These are phyloP conservation scores for Lipotes vexillifer DNA, from an alignment of 2,113 vertebrate species.

Conservation along the genomic window DNA sequence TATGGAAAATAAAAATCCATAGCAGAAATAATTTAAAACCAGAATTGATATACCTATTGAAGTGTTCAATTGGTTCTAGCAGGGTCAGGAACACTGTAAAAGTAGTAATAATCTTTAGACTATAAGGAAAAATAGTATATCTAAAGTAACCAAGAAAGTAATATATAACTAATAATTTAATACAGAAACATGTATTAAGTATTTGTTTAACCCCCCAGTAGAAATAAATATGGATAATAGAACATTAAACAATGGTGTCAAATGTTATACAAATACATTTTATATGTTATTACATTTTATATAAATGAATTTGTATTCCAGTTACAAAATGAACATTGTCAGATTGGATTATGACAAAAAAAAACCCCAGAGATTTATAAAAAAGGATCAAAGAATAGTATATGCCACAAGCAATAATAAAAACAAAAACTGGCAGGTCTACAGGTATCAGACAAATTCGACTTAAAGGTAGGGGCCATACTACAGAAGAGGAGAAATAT, in stretches of 20 bases:
- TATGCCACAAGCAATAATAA: background rate
- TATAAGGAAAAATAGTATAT: background rate
- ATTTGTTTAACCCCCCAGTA: background rate
- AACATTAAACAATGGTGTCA: background rate
- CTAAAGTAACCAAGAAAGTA: background rate
- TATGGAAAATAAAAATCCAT: background rate
- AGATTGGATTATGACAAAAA: background rate
- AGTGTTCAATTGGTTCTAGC: background rate
- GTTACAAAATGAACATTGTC: background rate
- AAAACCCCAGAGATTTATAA: background rate
- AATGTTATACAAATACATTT: background rate
- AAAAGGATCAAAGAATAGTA: background rate
- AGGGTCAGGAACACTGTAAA: background rate
- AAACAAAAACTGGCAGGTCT: background rate
- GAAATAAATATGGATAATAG: background rate
- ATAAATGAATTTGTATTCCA: background rate
- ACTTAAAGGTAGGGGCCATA: background rate
- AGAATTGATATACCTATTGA: background rate
- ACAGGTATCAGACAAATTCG: background rate
- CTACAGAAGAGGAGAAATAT: background rate
- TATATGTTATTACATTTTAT: background rate
- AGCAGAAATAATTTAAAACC: background rate
- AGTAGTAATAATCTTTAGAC: background rate
- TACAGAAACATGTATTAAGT: background rate
- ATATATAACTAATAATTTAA: background rate